Base-by-base conservation (phyloP, 2,888 invertebrate species). In the Petrolisthes manimaculis region DNA sequence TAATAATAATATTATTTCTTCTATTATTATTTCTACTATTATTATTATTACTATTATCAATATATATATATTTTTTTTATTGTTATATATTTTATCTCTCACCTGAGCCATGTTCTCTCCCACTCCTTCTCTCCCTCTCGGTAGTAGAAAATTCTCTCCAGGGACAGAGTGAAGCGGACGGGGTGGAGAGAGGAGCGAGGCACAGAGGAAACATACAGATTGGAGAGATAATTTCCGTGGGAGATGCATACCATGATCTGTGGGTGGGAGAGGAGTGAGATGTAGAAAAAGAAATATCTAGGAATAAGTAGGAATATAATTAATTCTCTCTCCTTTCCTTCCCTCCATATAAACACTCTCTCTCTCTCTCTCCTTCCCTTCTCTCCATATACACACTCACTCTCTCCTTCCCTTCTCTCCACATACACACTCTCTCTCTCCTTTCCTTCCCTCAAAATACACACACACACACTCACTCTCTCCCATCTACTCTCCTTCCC, bases 71-170 rank as follows among this genome's bases (percentile, higher is more conserved):
- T n/a, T n/a, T 37, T 37, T 37, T 37, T 37, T 37, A 1, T 37
- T 37, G 37, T 81, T 81, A 54, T 67, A 12, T 5, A 8, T 53
- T 5, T 18, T 18, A 83, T 51, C 5, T 37, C 6, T 77, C 71
- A 97, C 97, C 95, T 95, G 4, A 97, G 93, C 96, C 97, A 97
- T 89, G 96, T 96, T 91, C 96, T 95, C 92, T 95, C 95, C 96
- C 96, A 97, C 74, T 96, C 96, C 12, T 94, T 95, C 12, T 94
- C 95, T 92, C 96, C 96, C 0, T 97, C 97, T 93, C 97, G 96
- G 93, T 96, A 97, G 92, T 96, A 96, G 91, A 98, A 94, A 84
- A 98, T 95, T 92, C 96, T 95, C 92, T 96, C 95, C 91, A 98
- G 93, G 5, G 97, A 97, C 90, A 96, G 93, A 0, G 96, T 95